phyloP scores from a whole-genome alignment of 2,888 invertebrate genomes.

The Drosophila bunnanda region DNA sequence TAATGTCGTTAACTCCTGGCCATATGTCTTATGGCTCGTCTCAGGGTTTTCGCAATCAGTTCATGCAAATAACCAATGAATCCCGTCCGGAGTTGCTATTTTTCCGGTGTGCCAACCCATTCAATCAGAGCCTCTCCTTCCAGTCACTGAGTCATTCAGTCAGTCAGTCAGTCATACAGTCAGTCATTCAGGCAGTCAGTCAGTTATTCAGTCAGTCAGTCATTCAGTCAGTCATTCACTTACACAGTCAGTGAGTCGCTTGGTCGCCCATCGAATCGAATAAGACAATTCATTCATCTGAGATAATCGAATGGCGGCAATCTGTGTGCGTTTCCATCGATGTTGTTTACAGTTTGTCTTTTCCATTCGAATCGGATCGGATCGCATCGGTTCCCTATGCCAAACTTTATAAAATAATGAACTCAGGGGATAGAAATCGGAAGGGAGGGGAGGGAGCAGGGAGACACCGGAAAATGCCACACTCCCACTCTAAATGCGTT shows the following conservation, averaged over 20 bases:
- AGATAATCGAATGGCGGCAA: constrained; percentile 74
- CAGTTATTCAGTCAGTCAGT: constrained; percentile 21
- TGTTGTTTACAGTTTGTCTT: constrained; percentile 65
- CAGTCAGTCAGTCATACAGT: constrained; percentile 16
- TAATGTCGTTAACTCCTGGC: constrained; percentile 54
- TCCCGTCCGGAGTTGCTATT: constrained; percentile 27
- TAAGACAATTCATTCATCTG: constrained; percentile 80
- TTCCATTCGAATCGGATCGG: constrained; percentile 1
- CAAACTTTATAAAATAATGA: constrained; percentile 43
- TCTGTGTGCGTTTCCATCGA: constrained; percentile 60
- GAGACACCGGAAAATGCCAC: constrained; percentile 15
- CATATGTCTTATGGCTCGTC: constrained; percentile 50
- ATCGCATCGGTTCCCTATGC: constrained; percentile 16
- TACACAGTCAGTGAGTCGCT: constrained; percentile 17
- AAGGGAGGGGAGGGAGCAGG: neutral
- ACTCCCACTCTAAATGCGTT: constrained; percentile 1
- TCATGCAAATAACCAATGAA: constrained; percentile 71
- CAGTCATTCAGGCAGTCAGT: neutral
- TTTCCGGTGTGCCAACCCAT: constrained; percentile 17
- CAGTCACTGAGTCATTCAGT: constrained; percentile 29
- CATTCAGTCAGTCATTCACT: neutral
- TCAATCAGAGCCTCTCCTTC: constrained; percentile 12
- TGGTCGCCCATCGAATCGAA: constrained; percentile 67
- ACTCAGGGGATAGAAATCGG: constrained; percentile 18
- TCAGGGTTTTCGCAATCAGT: constrained; percentile 71